Percentiles rank a stretch among this genome's conserved stretches.
These are phyloP conservation scores for Zygothrica quintamaculata DNA, from an alignment of 2,888 invertebrate species.

Conservation along the genomic window DNA sequence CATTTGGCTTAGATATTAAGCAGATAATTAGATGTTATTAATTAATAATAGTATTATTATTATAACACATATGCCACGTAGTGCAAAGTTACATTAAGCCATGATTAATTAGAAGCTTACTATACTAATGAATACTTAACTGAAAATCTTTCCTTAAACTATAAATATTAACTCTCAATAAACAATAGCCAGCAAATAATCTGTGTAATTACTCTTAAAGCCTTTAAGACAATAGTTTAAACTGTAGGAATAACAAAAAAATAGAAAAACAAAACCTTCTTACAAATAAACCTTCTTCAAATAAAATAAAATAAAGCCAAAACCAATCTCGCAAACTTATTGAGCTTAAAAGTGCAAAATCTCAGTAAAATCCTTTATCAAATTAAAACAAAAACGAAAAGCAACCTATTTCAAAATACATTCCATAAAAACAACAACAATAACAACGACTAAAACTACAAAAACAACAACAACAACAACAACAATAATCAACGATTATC, in stretches of 20 bases:
- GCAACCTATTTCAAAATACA: too few species aligned
- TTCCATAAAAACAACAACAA: too few species aligned
- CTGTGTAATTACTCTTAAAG: too few species aligned
- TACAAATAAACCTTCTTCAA: slow-evolving; percentile 27
- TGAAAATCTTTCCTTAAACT: background rate
- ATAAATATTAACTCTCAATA: background rate
- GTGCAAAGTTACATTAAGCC: slow-evolving; percentile 43
- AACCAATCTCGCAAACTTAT: background rate
- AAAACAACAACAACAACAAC: slow-evolving; percentile 31
- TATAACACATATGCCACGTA: slow-evolving; percentile 43
- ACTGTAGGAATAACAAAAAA: too few species aligned
- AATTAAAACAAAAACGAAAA: too few species aligned
- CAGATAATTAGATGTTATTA: slow-evolving; percentile 4
- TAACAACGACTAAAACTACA: slow-evolving; percentile 22
- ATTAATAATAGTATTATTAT: slow-evolving; percentile 4
- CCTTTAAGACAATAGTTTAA: too few species aligned
- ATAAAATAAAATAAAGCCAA: background rate
- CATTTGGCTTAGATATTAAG: slow-evolving; percentile 3
- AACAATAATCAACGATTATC: slow-evolving; percentile 1
- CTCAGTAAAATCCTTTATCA: too few species aligned
- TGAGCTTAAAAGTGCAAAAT: background rate
- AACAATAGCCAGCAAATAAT: too few species aligned
- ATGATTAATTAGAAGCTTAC: slow-evolving; percentile 43
- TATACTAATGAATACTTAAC: slow-evolving; percentile 3
- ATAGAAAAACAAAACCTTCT: background rate